These are phyloP conservation scores for Pachycephala philippinensis DNA, from an alignment of 2,113 vertebrate genomes.

Conservation along the genomic window DNA sequence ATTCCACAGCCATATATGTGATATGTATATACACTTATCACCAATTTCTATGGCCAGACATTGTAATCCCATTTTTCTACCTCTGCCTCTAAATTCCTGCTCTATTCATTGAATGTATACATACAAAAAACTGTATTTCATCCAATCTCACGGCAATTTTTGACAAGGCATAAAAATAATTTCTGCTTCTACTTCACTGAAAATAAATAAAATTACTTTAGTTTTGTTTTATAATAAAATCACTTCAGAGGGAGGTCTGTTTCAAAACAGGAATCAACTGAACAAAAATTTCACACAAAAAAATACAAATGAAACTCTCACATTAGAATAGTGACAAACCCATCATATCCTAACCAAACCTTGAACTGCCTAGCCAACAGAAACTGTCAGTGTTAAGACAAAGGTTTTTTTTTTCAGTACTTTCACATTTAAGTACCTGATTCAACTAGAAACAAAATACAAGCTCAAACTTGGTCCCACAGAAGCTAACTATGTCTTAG, in stretches of 20 bases:
- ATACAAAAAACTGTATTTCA: background rate
- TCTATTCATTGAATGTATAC: background rate
- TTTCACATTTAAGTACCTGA: background rate
- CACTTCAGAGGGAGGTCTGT: background rate
- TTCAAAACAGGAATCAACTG: background rate
- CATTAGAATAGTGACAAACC: background rate
- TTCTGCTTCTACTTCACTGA: background rate
- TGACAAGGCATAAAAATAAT: background rate
- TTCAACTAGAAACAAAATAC: background rate
- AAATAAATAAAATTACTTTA: background rate
- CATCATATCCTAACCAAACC: background rate
- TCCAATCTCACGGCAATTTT: background rate
- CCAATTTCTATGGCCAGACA: background rate
- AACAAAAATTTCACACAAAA: background rate
- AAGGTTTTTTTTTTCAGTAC: rapidly evolving
- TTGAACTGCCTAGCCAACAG: background rate
- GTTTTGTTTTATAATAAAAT: background rate
- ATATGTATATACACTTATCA: background rate
- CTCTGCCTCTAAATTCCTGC: background rate
- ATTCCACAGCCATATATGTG: background rate
- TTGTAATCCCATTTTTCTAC: background rate
- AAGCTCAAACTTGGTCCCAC: background rate
- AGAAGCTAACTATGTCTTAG: background rate
- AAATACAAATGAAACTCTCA: background rate
- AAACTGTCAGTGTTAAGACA: background rate